Evolutionary conservation across 2,888 invertebrate genomes (phyloP).

Genomic region (Cynaeus angustus): DNA sequence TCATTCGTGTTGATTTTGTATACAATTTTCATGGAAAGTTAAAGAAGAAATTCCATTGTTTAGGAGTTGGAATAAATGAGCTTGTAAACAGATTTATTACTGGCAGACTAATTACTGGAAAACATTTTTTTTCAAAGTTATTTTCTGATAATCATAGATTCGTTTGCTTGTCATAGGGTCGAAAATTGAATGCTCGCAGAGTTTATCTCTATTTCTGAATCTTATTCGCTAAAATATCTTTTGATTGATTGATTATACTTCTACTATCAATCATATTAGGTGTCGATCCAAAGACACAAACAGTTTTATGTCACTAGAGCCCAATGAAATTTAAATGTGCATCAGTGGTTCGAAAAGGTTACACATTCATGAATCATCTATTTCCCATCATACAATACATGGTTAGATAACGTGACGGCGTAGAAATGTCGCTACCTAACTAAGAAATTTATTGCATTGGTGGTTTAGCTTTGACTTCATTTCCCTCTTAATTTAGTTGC

Average conservation of each 20-base stretch:
- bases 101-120: slow-evolving; percentile 22
- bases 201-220: slow-evolving; percentile 38
- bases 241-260: slow-evolving; percentile 40
- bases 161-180: slow-evolving; percentile 3
- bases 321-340: slow-evolving; percentile 9
- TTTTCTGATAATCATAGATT: no score
- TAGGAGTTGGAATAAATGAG: no score
- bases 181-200: slow-evolving; percentile 16
- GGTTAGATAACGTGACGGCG: slow-evolving; percentile 1
- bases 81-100: no score
- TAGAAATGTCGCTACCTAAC: background rate
- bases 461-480: slow-evolving; percentile 9
- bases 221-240: slow-evolving; percentile 32
- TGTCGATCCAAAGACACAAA: slow-evolving; percentile 32
- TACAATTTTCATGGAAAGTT: background rate
- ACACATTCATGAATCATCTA: slow-evolving; percentile 17
- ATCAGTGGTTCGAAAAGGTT: background rate
- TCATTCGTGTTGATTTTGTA: no score
- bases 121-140: no score
- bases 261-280: slow-evolving; percentile 39
- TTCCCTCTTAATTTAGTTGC: slow-evolving; percentile 12
- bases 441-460: background rate
- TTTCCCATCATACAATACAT: slow-evolving; percentile 17
- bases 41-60: slow-evolving; percentile 24
- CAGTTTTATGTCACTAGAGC: slow-evolving; percentile 27